Evolutionary conservation across 2,888 invertebrate species (phyloP), one percentile per base, ranked within the genome.

Genomic region (Pteria penguin): DNA sequence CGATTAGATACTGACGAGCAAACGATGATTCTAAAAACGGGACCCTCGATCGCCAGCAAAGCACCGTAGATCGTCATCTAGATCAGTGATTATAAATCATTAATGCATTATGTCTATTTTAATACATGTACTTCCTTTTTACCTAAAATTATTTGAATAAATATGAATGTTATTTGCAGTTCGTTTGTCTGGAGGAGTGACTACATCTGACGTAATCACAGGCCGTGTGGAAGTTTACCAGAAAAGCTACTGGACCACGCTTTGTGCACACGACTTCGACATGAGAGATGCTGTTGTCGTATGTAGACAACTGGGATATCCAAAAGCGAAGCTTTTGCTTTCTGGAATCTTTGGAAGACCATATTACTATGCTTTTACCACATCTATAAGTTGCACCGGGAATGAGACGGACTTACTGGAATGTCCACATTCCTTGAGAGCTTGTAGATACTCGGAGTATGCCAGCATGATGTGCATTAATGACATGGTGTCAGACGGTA

Each of bases 211-310:
- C 29, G 57, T 79, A 5, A 61, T 66, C 24, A 71, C 80, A 32
- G 96, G 96, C 0, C 93, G 96, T 36, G 92, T 96, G 0, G 96
- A 96, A 90, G 93, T 96, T 0, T 93, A 94, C 78, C 94, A 95
- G 83, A 94, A 94, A 74, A 95, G 95, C 0, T 93, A 94, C 11
- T 96, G 96, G 96, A 96, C 96, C 2, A 95, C 95, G 0, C 93
- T 96, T 11, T 96, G 96, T 88, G 95, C 96, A 0, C 65, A 81
- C 11, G 29, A 63, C 18, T 71, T 85, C 54, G 73, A 78, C 5
- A 65, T 80, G 29, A 55, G 18, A 1, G 83, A 75, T 2, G 89
- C 88, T 11, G 27, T 61, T n/a, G 83, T 89, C 14, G 72, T 86
- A 11, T 90, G 90, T 68, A 78, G 79, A 54, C 80, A 86, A 11